phyloP scores from a whole-genome alignment of 1,140 invertebrate genomes.

The Calliopsis andreniformis region DNA sequence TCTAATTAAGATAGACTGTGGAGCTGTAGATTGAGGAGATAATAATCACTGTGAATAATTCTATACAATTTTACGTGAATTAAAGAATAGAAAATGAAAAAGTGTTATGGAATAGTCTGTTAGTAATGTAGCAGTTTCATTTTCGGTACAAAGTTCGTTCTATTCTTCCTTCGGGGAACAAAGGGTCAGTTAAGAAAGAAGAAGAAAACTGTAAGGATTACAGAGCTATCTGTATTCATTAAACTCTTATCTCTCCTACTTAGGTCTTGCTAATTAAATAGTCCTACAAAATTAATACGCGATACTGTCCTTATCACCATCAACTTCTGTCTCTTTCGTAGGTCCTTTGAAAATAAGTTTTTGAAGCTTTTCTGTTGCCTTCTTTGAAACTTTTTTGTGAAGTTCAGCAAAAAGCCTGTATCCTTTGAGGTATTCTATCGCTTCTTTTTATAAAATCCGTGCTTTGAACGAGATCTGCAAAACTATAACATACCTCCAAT shows the following conservation, averaged over 20 bases:
- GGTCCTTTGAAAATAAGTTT: neutral
- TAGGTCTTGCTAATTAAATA: constrained; percentile 47
- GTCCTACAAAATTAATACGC: constrained; percentile 35
- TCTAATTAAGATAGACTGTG: no score
- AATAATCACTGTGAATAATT: no score
- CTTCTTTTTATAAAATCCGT: neutral
- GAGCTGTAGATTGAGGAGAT: no score
- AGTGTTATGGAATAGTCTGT: neutral
- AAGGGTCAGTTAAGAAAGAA: constrained; percentile 9
- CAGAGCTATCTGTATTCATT: constrained; percentile 47
- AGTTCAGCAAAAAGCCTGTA: constrained; percentile 14
- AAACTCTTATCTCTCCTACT: constrained; percentile 42
- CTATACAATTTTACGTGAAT: no score
- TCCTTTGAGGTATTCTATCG: neutral
- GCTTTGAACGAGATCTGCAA: neutral
- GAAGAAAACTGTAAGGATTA: constrained; percentile 37
- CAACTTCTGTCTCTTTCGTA: neutral
- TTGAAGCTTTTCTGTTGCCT: constrained; percentile 13
- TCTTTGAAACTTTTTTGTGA: neutral
- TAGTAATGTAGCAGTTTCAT: neutral
- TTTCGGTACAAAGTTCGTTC: neutral
- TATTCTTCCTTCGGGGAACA: constrained; percentile 14
- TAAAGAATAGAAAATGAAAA: neutral
- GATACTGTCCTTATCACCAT: constrained; percentile 20
- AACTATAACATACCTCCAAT: neutral